Evolutionary conservation across 2,113 vertebrate genomes (phyloP), one percentile per base, ranked within the genome.

Genomic region (Oreochromis tanganicae): DNA sequence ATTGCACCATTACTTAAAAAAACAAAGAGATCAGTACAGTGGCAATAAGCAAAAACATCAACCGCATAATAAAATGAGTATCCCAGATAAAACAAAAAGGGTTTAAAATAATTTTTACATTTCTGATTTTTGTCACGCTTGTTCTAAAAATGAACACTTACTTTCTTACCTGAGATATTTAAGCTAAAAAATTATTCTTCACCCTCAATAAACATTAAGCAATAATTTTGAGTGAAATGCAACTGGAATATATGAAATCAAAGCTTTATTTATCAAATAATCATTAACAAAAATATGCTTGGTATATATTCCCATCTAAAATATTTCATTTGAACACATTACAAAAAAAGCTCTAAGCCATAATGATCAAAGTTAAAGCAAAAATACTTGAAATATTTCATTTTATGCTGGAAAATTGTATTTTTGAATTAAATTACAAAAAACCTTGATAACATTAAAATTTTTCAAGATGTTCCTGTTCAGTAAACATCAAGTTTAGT

Each of bases 1-100:
- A 68, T 87, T 81, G 29, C 19, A 80, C 73, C n/a, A 14, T 38
- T 36, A 66, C 63, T 46, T 79, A 16, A 63, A 92, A 57, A 86
- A 92, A 89, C 16, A 80, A 57, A 3, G 4, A 50, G 63, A 89
- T 90, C 88, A 84, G 91, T 87, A 5, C 32, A 54, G n/a, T 19
- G 55, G 12, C 16, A 78, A 19, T 34, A 48, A 87, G 59, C 5
- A 48, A 71, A 61, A 43, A 59, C 14, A 59, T 63, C 27, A 14
- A 82, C 56, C 11, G 4, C 46, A n/a, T 46, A 56, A 46, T 54
- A n/a, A 17, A 88, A 83, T 2, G 12, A 56, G 7, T 66, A 9
- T 3, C 19, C 29, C 27, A 32, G 43, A 78, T 50, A 78, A 78
- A n/a, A 27, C 19, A 10, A 66, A 66, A 66, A 38, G 34, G 6